phyloP scores from a whole-genome alignment of 2,113 vertebrate species.

The Atrichornis clamosus region DNA sequence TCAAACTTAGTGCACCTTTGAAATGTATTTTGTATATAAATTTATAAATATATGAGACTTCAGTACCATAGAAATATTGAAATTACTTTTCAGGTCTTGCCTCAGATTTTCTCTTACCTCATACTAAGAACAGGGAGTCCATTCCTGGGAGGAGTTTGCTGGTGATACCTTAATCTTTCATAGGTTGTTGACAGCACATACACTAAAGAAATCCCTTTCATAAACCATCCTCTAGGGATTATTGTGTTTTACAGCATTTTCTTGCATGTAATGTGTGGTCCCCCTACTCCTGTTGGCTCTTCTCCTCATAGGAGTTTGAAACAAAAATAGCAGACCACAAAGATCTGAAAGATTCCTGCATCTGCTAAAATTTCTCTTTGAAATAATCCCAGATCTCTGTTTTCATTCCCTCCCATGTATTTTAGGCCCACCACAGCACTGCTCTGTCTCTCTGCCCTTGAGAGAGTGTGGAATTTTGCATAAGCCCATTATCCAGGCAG shows the following conservation, averaged over 20 bases:
- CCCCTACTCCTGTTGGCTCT: fast-evolving
- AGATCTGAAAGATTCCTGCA: background rate
- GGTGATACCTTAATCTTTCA: background rate
- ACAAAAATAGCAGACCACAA: background rate
- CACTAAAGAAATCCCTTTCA: background rate
- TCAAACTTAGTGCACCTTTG: background rate
- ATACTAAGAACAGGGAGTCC: background rate
- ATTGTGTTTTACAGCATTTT: background rate
- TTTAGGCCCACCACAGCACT: background rate
- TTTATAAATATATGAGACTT: too few relatives aligned
- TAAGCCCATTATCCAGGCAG: background rate
- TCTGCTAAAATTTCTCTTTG: background rate
- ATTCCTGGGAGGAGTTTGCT: background rate
- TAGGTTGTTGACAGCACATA: background rate
- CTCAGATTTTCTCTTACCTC: background rate
- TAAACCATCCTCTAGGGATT: background rate
- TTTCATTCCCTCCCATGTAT: background rate
- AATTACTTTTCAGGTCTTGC: background rate
- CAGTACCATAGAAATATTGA: background rate
- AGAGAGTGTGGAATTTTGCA: background rate
- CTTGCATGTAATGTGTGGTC: background rate
- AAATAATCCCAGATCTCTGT: background rate
- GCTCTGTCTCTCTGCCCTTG: background rate
- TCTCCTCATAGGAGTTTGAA: background rate
- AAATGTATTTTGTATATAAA: background rate